A percentile compares a stretch with the other conserved stretches of the same genome.
These are phyloP conservation scores for Scelioninae gen. 2 DNA, from an alignment of 2,888 invertebrate genomes.

Conservation along the genomic window DNA sequence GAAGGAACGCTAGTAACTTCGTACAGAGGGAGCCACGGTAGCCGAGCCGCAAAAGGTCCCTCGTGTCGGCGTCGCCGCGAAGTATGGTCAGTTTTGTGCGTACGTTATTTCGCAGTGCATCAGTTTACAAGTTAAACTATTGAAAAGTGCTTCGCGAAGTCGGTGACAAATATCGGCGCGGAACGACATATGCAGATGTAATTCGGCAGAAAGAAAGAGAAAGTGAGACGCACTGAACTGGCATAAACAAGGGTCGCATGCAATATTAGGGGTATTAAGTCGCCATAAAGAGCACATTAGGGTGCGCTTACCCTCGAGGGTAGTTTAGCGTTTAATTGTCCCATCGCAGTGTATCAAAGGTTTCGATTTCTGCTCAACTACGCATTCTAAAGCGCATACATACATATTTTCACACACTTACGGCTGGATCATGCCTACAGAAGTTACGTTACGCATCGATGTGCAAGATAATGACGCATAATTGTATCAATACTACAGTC, in stretches of 20 bases:
- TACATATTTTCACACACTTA: slow-evolving; percentile 61
- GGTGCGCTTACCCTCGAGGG: slow-evolving; percentile 74
- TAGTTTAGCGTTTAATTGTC: slow-evolving; percentile 76
- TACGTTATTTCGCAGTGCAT: too few relatives aligned
- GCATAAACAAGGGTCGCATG: slow-evolving; percentile 74
- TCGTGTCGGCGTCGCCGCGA: too few relatives aligned
- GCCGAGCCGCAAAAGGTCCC: too few relatives aligned
- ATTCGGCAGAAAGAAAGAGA: slow-evolving; percentile 60
- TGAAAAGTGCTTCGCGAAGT: slow-evolving; percentile 13
- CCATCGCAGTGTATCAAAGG: slow-evolving; percentile 74
- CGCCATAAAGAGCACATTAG: slow-evolving; percentile 75
- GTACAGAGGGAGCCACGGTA: too few relatives aligned
- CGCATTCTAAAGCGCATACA: slow-evolving; percentile 65
- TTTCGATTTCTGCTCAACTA: slow-evolving; percentile 74
- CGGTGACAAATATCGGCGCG: slow-evolving; percentile 42
- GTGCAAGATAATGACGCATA: slow-evolving; percentile 53
- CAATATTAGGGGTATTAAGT: slow-evolving; percentile 75
- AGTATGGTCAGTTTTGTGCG: too few relatives aligned
- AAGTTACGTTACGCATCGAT: slow-evolving; percentile 54
- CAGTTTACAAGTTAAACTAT: too few relatives aligned
- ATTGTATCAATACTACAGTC: slow-evolving; percentile 40
- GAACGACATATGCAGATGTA: slow-evolving; percentile 50
- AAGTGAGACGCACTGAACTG: slow-evolving; percentile 73
- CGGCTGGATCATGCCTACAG: slow-evolving; percentile 43
- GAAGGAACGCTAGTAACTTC: too few relatives aligned